A percentile compares a stretch with the other conserved stretches of the same genome.
phyloP scores from a whole-genome alignment of 2,888 invertebrate species.

The Gibbula magus region DNA sequence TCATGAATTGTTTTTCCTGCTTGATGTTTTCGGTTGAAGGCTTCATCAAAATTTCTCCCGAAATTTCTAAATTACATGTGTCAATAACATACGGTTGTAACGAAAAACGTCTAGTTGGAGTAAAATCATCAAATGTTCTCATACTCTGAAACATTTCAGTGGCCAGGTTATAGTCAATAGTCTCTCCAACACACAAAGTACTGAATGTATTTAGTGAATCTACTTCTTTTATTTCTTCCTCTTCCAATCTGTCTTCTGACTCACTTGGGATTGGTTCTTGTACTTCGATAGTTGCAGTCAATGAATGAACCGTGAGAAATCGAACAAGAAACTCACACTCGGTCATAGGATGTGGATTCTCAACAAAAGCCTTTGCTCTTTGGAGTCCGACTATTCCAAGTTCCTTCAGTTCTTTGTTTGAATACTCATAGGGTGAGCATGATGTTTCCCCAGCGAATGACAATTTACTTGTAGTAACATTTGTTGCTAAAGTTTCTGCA shows the following conservation, averaged over 20 bases:
- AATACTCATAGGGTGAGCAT: not conserved
- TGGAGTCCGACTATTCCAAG: conserved; percentile 1
- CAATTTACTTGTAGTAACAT: not conserved
- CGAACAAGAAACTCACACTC: conserved; percentile 5
- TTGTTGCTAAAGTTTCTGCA: not conserved
- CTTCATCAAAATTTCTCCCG: too few species aligned
- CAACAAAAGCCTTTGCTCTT: not conserved
- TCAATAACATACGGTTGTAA: too few species aligned
- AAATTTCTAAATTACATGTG: too few species aligned
- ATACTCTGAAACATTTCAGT: conserved; percentile 28
- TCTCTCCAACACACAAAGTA: not conserved
- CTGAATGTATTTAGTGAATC: not conserved
- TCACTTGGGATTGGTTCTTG: not conserved
- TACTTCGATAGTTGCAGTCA: not conserved
- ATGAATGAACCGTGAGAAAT: not conserved
- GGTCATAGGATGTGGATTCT: not conserved
- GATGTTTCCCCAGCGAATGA: not conserved
- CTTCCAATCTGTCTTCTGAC: not conserved
- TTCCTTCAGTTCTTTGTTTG: not conserved
- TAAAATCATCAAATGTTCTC: not conserved
- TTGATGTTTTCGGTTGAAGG: too few species aligned
- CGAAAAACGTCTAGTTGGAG: not conserved
- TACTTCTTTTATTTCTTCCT: not conserved
- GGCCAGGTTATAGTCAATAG: conserved; percentile 11
- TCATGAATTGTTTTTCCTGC: too few species aligned